A percentile compares a stretch with the other conserved stretches of the same genome.
Evolutionary conservation across 1,140 invertebrate genomes (phyloP).

Genomic region (Nephotettix cincticeps): DNA sequence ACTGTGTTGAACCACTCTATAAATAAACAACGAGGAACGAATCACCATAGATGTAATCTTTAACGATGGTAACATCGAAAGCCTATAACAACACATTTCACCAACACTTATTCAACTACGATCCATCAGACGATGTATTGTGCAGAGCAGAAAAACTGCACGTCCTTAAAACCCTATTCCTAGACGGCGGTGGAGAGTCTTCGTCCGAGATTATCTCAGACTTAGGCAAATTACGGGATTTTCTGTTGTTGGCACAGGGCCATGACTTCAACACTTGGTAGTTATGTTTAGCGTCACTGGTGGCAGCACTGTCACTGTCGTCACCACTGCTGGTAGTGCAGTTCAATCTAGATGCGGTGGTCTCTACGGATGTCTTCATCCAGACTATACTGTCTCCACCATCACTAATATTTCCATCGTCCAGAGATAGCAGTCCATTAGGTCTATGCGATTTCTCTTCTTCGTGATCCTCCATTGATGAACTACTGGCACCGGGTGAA

Average conservation of each 20-base stretch:
- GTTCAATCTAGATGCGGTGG: too few species aligned
- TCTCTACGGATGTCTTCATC: slow-evolving; percentile 50
- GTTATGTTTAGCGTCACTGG: background rate
- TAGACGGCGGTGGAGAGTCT: background rate
- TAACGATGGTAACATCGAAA: background rate
- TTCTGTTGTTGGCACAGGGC: slow-evolving; percentile 11
- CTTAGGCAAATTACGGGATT: background rate
- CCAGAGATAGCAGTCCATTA: slow-evolving; percentile 34
- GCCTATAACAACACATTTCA: background rate
- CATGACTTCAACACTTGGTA: background rate
- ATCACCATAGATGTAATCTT: too few species aligned
- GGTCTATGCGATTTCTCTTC: background rate
- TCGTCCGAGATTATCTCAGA: slow-evolving; percentile 13
- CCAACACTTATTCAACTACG: background rate
- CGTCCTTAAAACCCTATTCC: slow-evolving; percentile 1
- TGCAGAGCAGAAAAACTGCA: slow-evolving; percentile 1
- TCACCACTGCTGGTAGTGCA: background rate
- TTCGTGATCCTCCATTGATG: background rate
- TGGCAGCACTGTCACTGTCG: background rate
- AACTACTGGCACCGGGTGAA: background rate
- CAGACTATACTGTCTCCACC: slow-evolving; percentile 46
- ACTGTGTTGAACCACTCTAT: too few species aligned
- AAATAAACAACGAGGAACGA: too few species aligned
- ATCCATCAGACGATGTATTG: background rate
- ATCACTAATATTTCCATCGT: slow-evolving; percentile 36